These are phyloP conservation scores for Venustoraphidia nigricollis DNA, from an alignment of 2,888 invertebrate genomes.

Conservation along the genomic window DNA sequence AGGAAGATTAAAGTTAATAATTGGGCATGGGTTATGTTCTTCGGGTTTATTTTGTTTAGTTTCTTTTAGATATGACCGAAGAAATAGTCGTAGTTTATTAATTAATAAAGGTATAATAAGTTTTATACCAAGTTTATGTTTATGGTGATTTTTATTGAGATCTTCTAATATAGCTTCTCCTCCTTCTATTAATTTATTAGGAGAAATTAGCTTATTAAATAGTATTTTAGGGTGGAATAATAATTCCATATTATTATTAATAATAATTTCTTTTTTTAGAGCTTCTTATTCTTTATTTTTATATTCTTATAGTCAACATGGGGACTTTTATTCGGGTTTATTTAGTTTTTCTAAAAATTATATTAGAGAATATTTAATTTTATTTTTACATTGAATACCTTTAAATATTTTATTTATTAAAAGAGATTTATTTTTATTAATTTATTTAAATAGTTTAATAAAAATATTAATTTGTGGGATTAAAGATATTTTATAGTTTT, in stretches of 20 bases:
- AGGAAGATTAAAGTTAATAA: no score
- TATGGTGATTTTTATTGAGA: constrained; percentile 50
- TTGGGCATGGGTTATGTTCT: constrained; percentile 49
- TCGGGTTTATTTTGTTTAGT: constrained; percentile 49
- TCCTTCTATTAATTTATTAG: constrained; percentile 48
- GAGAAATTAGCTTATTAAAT: constrained; percentile 49
- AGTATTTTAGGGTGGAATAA: constrained; percentile 36
- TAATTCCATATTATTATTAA: constrained; percentile 33
- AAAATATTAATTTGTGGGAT: constrained; percentile 51
- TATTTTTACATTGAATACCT: constrained; percentile 45
- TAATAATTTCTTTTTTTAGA: no score
- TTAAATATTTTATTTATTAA: constrained; percentile 47
- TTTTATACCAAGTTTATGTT: constrained; percentile 38
- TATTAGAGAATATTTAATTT: constrained; percentile 41
- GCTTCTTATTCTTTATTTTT: constrained; percentile 49
- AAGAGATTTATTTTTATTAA: constrained; percentile 32
- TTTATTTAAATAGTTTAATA: constrained; percentile 48
- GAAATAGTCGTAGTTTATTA: constrained; percentile 41
- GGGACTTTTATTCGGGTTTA: constrained; percentile 31
- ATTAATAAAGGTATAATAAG: constrained; percentile 46
- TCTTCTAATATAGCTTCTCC: constrained; percentile 49
- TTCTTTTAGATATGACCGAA: constrained; percentile 45
- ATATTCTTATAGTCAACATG: constrained; percentile 47
- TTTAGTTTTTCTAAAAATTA: constrained; percentile 33
- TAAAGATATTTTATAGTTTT: constrained; percentile 46